Base-by-base conservation (phyloP, 2,888 invertebrate species). In the Xanthorhoe designata region DNA sequence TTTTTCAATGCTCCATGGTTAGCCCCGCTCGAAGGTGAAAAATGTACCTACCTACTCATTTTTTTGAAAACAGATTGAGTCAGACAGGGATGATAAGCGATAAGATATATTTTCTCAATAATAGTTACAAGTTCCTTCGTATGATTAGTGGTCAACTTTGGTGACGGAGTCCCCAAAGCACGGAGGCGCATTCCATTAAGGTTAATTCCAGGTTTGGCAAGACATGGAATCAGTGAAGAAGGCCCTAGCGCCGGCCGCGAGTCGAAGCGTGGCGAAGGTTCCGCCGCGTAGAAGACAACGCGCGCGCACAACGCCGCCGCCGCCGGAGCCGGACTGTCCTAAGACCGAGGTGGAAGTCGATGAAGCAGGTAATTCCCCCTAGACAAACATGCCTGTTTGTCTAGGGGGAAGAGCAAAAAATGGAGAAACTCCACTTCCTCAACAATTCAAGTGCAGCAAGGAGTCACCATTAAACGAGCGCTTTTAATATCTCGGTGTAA, bases 161-260 rank as follows among this genome's bases (percentile, higher is more conserved):
- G n/a, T n/a, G n/a, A n/a, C n/a, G n/a, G n/a, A n/a, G n/a, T n/a
- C n/a, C n/a, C n/a, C n/a, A n/a, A n/a, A n/a, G n/a, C n/a, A n/a
- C n/a, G n/a, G n/a, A n/a, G n/a, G n/a, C n/a, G n/a, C n/a, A n/a
- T n/a, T n/a, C n/a, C 24, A 24, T 24, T 24, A 24, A 24, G 18
- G n/a, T 63, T 56, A 8, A 42, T n/a, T n/a, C n/a, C n/a, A 87
- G 83, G 86, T 97, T 69, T 97, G 97, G 97, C 95, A 96, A 75
- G 97, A 97, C 84, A 94, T 95, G 58, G 95, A 96, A 66, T 94
- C 95, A n/a, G 95, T 95, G 75, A 92, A 95, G 64, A 95, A 95
- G 76, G 96, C 96, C 17, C 82, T 96, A 51, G 94, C 94, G 0
- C 94, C 95, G 49, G 93, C 95, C 0, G 94, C 94, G 10, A 84